Conservation (phyloP, 35 echinoderm and acorn worm species). For the Ophioderma brevispina region DNA sequence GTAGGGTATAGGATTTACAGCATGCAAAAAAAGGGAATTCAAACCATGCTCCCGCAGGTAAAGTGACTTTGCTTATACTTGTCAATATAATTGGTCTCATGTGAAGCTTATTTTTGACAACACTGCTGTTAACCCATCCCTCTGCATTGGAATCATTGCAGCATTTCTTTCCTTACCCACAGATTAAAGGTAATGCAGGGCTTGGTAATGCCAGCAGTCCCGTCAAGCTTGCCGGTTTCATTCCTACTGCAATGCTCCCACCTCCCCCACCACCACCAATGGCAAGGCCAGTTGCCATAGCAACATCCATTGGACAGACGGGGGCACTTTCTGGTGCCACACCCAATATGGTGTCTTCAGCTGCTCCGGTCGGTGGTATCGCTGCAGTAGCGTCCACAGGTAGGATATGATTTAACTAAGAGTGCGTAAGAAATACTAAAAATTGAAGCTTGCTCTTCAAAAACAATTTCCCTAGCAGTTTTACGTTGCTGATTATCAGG, state of each 20-base stretch:
- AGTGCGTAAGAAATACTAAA: too few species aligned
- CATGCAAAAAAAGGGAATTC: too few species aligned
- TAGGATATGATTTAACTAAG: too few species aligned
- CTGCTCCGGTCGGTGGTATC: background rate
- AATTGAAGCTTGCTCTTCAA: too few species aligned
- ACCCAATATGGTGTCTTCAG: slow-evolving; percentile 27
- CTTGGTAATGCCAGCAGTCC: slow-evolving; percentile 52
- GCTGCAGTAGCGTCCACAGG: background rate
- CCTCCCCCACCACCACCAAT: slow-evolving; percentile 94
- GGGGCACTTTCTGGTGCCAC: slow-evolving; percentile 69
- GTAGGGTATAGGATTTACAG: too few species aligned
- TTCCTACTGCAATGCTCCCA: slow-evolving; percentile 97
- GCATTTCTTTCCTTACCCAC: background rate
- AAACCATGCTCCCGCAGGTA: too few species aligned
- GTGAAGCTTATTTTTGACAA: too few species aligned
- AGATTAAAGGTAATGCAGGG: slow-evolving; percentile 34
- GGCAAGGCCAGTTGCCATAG: slow-evolving; percentile 82
- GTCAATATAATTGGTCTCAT: too few species aligned
- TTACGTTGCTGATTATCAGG: too few species aligned
- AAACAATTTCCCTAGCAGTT: too few species aligned
- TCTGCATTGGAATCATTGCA: background rate
- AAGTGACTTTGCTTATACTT: too few species aligned
- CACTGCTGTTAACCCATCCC: background rate
- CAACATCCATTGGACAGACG: slow-evolving; percentile 91
- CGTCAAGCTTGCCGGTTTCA: slow-evolving; percentile 86